Percentiles rank a stretch among this genome's conserved stretches.
phyloP scores from a whole-genome alignment of 2,797 vertebrate species.

The Cossypha caffra region DNA sequence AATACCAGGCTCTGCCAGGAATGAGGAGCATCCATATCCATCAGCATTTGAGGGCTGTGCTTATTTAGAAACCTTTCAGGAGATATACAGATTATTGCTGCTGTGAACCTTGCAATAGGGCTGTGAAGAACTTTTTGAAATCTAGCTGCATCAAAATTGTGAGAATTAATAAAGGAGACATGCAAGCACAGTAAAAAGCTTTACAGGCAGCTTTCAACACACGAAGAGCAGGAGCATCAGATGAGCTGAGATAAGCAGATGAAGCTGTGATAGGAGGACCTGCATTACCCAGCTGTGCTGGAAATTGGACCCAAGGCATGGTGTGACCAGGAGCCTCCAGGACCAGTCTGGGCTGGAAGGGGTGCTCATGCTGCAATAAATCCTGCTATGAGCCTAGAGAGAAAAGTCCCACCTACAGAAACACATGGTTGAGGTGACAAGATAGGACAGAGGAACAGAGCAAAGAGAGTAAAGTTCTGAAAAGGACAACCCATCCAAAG shows the following conservation, averaged over 20 bases:
- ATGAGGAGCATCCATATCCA: not conserved
- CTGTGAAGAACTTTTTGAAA: not conserved
- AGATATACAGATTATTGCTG: not conserved
- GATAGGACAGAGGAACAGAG: not conserved
- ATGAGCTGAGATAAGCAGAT: not conserved
- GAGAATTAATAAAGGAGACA: not conserved
- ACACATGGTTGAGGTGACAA: not conserved
- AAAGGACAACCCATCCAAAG: not conserved
- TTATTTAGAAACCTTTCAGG: not conserved
- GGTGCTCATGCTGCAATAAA: not conserved
- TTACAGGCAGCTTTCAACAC: not conserved
- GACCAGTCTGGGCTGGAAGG: not conserved
- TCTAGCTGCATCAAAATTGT: not conserved
- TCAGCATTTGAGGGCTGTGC: not conserved
- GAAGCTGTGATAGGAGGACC: not conserved
- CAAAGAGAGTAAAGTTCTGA: not conserved
- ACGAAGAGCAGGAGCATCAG: not conserved
- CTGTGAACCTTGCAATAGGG: not conserved
- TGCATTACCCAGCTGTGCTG: not conserved
- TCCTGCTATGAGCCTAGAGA: not conserved
- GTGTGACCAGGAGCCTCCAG: not conserved
- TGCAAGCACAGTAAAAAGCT: not conserved
- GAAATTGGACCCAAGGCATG: rapidly evolving
- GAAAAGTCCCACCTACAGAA: not conserved
- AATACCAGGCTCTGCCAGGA: not conserved